phyloP scores from a whole-genome alignment of 1,140 invertebrate genomes.

The Brachionus calyciflorus region DNA sequence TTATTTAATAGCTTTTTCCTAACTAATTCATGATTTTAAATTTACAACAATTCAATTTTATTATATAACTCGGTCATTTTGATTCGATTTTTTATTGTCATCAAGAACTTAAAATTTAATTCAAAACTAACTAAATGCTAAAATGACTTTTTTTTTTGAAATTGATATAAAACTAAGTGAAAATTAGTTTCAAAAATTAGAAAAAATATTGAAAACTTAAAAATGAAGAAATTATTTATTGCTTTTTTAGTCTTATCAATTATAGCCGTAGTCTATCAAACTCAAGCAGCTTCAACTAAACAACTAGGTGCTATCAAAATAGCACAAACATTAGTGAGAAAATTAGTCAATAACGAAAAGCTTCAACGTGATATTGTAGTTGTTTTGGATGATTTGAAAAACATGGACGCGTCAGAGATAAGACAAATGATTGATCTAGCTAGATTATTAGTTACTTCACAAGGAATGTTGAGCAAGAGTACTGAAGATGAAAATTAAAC shows the following conservation, averaged over 20 bases:
- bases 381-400: conserved; percentile 1
- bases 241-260: background rate
- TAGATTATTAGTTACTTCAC: background rate
- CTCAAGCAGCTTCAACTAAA: background rate
- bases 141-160: no score
- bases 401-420: conserved; percentile 1
- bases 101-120: no score
- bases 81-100: no score
- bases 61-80: no score
- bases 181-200: background rate
- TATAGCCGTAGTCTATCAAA: background rate
- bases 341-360: background rate
- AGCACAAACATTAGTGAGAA: background rate
- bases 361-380: conserved; percentile 6
- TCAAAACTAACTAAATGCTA: no score
- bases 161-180: no score
- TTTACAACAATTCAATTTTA: no score
- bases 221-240: conserved; percentile 1
- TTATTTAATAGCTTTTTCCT: no score
- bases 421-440: background rate
- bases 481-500: conserved; percentile 6
- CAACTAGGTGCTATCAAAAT: conserved; percentile 5
- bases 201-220: background rate
- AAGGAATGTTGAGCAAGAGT: background rate
- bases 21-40: no score